A percentile compares a stretch with the other conserved stretches of the same genome.
Evolutionary conservation across 2,888 invertebrate species (phyloP).

Genomic region (Heliothis peltigera): DNA sequence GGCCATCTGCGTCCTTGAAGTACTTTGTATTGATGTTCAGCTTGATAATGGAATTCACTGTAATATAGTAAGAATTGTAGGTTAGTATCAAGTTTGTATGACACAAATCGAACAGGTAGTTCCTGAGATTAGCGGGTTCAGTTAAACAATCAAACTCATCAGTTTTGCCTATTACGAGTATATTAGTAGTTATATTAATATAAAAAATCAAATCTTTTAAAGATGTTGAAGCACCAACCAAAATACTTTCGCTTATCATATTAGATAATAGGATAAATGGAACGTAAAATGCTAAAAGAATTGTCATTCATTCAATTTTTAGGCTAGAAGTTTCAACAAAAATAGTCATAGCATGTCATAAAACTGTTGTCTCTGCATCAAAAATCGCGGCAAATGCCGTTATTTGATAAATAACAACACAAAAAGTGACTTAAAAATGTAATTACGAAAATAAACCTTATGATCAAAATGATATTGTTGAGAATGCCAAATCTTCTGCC

Average conservation of each 20-base stretch:
- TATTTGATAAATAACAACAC: background rate
- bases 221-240: too few species aligned
- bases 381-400: too few species aligned
- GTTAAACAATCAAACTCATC: too few species aligned
- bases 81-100: too few species aligned
- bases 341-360: background rate
- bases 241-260: too few species aligned
- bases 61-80: slow-evolving; percentile 51
- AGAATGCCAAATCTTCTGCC: background rate
- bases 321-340: background rate
- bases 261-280: too few species aligned
- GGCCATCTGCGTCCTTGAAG: slow-evolving; percentile 82
- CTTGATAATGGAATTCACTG: slow-evolving; percentile 86
- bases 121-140: too few species aligned
- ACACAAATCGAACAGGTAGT: too few species aligned
- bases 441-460: background rate
- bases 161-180: too few species aligned
- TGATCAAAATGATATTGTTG: background rate
- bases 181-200: too few species aligned
- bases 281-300: too few species aligned
- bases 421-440: background rate
- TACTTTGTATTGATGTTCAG: slow-evolving; percentile 86
- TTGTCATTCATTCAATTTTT: background rate
- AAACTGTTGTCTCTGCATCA: background rate
- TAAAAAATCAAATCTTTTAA: too few species aligned